Evolutionary conservation across 2,113 vertebrate genomes (phyloP), one percentile per base, ranked within the genome.

Genomic region (Colaptes auratus): DNA sequence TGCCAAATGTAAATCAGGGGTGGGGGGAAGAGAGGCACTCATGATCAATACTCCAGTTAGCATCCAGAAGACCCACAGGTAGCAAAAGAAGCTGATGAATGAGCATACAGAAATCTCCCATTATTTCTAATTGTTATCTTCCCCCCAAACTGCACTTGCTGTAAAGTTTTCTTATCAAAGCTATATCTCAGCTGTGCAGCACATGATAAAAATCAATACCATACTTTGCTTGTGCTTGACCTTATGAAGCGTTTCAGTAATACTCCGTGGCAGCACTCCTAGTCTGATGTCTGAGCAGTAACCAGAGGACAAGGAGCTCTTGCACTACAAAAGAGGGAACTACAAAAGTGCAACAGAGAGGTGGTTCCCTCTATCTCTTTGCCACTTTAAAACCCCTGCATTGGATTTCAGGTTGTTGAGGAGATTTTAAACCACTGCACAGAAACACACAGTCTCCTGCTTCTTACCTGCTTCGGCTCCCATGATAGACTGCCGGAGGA

Each of bases 391-490:
- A 82, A 72, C 46, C 86, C 71, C 70, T 18, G 5, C 0, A 2
- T 72, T 78, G 61, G 15, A 67, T 90, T 72, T 84, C 59, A 67
- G 39, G 60, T 25, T 58, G 50, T 4, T 56, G 23, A 73, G 60
- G 33, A 27, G 56, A 64, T 60, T 86, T 81, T 17, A 7, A 64
- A 61, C 27, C 2, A 36, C 77, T 87, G 60, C 52, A 67, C 5
- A 77, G 86, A 90, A 83, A 77, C 2, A 30, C 5, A n/a, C 0
- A 48, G 73, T 30, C 79, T 70, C 6, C 10, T 4, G 69, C 78
- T 71, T 56, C 98, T 98, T 97, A 99, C 99, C 99, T 2, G 98
- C 97, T 3, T 99, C 99, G 39, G 99, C 98, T 86, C 98, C 99
- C 16, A 99, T 97, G 53, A 99, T 97, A 4, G 99, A 99, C 92